Base-by-base conservation (phyloP, 1,140 invertebrate genomes). In the Sesamia nonagrioides region DNA sequence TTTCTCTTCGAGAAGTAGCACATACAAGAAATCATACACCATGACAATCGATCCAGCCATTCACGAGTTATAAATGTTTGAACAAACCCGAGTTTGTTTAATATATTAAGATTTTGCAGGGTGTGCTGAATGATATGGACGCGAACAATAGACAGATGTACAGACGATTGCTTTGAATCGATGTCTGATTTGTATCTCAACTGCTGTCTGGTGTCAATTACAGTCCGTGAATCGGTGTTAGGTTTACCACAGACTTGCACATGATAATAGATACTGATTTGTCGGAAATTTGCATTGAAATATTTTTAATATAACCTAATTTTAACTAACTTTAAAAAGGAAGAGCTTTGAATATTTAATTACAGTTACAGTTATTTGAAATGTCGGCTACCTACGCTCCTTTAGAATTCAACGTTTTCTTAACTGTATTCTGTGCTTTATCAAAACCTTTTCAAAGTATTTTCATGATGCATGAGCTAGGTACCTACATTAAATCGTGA, bases 391-490 rank as follows among this genome's bases (percentile, higher is more conserved):
- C 3, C 27, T 27, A 27, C 27, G 27, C 27, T 3, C 27, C 54
- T 7, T 4, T 56, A 33, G 21, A 3, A 58, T 58, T 13, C 6
- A 33, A 9, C 54, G 61, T 48, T 50, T 69, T 9, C 42, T 40
- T 42, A 58, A 37, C 17, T 11, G 5, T 73, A 56, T n/a, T 58
- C 33, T 27, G 7, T 58, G 52, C n/a, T n/a, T 60, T 71, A 73
- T 56, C 6, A 54, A 60, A 58, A 73, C 27, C 52, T 73, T 50
- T 73, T 45, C 15, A 73, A 73, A 73, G n/a, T 35, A 73, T 73
- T 73, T 73, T 17, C 71, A 73, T 73, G 71, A 73, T 73, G 52
- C 71, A 73, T 56, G 71, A 73, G 54, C 52, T 60, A 35, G 50
- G 45, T 58, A 56, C 27, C 27, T 27, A 27, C 68, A 17, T 27